phyloP scores from a whole-genome alignment of 2,797 vertebrate genomes.

The Pangasius mekongensis region DNA sequence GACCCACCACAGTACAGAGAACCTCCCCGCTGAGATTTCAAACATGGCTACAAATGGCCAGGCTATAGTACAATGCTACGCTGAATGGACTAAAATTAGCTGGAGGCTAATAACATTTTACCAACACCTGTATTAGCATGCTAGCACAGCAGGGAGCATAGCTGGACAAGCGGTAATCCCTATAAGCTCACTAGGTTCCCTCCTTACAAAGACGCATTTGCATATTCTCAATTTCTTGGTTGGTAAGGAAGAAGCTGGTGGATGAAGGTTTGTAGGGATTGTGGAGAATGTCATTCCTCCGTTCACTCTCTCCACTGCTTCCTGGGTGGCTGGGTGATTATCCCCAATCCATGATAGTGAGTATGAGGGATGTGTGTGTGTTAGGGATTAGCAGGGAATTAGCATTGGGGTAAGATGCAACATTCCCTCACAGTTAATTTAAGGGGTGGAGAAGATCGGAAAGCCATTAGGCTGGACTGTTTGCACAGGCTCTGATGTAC shows the following conservation, averaged over 20 bases:
- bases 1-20: conserved; percentile 89
- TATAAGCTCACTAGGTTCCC: conserved; percentile 82
- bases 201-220: conserved; percentile 79
- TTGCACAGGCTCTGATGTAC: conserved; percentile 91
- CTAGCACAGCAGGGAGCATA: conserved; percentile 80
- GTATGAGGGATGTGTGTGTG: conserved; percentile 81
- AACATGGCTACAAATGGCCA: conserved; percentile 82
- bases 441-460: conserved; percentile 89
- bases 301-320: conserved; percentile 73
- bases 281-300: conserved; percentile 69
- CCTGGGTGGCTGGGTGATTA: conserved; percentile 94
- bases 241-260: conserved; percentile 77
- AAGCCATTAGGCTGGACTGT: conserved; percentile 92
- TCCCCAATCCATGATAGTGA: conserved; percentile 73
- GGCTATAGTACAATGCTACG: conserved; percentile 74
- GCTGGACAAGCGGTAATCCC: conserved; percentile 91
- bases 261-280: conserved; percentile 72
- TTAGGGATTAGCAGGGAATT: conserved; percentile 91
- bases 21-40: conserved; percentile 78
- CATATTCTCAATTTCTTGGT: conserved; percentile 88
- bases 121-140: conserved; percentile 95
- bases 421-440: conserved; percentile 92
- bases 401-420: conserved; percentile 87
- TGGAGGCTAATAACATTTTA: conserved; percentile 86
- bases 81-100: conserved; percentile 87